Base-by-base conservation (phyloP, 2,113 vertebrate genomes). In the Tapirus terrestris region DNA sequence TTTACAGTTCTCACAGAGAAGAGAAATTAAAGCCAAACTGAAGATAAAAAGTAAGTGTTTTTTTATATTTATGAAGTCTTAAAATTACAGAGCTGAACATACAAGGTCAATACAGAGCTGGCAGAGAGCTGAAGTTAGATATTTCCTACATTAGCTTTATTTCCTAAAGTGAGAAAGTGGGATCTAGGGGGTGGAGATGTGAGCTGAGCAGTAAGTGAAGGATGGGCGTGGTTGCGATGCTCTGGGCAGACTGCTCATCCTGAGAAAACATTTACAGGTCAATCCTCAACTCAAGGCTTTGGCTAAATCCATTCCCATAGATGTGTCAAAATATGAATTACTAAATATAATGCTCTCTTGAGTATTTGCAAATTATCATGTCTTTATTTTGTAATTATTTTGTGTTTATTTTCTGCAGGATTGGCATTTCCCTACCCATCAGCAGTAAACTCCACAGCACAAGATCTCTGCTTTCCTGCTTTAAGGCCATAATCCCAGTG, bases 51-150 rank as follows among this genome's bases (percentile, higher is more conserved):
- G 93, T 97, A 94, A 95, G 97, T 92, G 90, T 97, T 97, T 97
- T 97, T 97, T 97, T 97, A 95, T 97, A 96, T 98, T 96, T 98
- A 97, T 98, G 96, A 98, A 97, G 95, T 96, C 97, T 97, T 97
- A 96, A 98, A 98, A 96, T 97, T 95, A 97, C 92, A 97, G 92
- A 96, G 87, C 87, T 96, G 96, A 97, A 97, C 83, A 92, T 53
- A 95, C 95, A 97, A 98, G 97, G 97, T 98, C 96, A 98, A 95
- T 90, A 89, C 80, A 77, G 75, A 94, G 53, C 80, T 97, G 95
- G 86, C 90, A 75, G 75, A 82, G 70, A 97, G 87, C 89, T 90
- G 65, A 76, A 94, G 89, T 77, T 84, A 87, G 91, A 67, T 45
- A 68, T 77, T 95, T 88, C 89, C 29, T 48, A 63, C 53, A 87